Percentiles rank a stretch among this genome's conserved stretches.
Conservation (phyloP, 2,113 vertebrate species). For the Lasiurus borealis region DNA sequence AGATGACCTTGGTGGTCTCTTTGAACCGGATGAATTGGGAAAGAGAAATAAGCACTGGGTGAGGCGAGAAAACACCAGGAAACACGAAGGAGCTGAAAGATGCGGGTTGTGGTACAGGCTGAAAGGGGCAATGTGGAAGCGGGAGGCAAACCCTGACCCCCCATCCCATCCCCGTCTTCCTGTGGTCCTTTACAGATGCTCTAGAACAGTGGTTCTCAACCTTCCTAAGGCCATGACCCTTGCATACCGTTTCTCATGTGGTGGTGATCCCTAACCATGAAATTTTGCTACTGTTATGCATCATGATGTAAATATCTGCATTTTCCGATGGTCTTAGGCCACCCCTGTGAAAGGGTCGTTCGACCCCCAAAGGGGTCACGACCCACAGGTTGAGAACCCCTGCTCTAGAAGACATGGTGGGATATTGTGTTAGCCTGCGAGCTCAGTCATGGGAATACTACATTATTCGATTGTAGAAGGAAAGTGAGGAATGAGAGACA, state of each 20-base stretch:
- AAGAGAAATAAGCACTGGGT: not conserved
- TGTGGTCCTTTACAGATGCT: not conserved
- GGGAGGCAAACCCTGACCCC: not conserved
- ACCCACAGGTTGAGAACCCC: too few relatives aligned
- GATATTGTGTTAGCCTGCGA: fast-evolving
- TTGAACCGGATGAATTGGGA: fast-evolving
- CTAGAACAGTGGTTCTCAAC: too few relatives aligned
- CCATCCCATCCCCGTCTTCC: fast-evolving
- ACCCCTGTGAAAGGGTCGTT: too few relatives aligned
- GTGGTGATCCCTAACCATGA: too few relatives aligned
- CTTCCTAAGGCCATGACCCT: too few relatives aligned
- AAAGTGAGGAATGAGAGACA: not conserved
- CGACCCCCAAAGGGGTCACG: too few relatives aligned
- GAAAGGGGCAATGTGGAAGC: not conserved
- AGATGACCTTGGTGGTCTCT: not conserved
- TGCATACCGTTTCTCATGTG: too few relatives aligned
- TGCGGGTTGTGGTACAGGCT: fast-evolving
- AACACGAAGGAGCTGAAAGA: not conserved
- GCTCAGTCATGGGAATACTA: not conserved
- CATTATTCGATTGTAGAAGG: not conserved
- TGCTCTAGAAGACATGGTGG: not conserved
- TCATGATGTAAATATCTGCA: too few relatives aligned
- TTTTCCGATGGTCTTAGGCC: too few relatives aligned
- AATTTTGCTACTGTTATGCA: too few relatives aligned
- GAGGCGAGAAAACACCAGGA: not conserved